Evolutionary conservation across 2,888 invertebrate genomes (phyloP).

Genomic region (Parthenolecanium corni): DNA sequence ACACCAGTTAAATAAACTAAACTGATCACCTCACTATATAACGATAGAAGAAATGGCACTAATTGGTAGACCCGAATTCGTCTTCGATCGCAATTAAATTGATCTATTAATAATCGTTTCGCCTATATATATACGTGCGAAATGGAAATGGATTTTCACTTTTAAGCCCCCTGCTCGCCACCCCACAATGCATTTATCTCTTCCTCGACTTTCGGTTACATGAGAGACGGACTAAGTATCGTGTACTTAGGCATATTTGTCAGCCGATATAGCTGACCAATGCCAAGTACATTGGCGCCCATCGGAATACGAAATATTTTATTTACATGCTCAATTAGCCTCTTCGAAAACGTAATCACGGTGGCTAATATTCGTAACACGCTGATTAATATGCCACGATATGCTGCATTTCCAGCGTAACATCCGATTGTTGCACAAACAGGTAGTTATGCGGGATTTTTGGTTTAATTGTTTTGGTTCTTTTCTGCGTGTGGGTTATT

Average conservation of each 20-base stretch:
- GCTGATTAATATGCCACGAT: slow-evolving; percentile 13
- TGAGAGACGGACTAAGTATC: too few relatives aligned
- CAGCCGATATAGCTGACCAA: not conserved
- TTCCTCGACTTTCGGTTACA: not conserved
- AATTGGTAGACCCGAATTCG: too few relatives aligned
- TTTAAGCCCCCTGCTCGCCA: slow-evolving; percentile 5
- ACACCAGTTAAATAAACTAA: too few relatives aligned
- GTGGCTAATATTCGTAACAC: not conserved
- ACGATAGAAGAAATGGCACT: too few relatives aligned
- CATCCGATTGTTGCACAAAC: slow-evolving; percentile 4
- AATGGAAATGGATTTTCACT: slow-evolving; percentile 22
- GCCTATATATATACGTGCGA: not conserved
- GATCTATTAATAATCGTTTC: slow-evolving; percentile 8
- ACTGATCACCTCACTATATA: too few relatives aligned
- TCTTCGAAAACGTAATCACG: not conserved
- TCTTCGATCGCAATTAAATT: slow-evolving; percentile 9
- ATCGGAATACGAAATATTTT: slow-evolving; percentile 12
- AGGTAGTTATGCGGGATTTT: too few relatives aligned
- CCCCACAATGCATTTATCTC: not conserved
- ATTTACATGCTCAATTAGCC: not conserved
- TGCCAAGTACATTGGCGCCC: slow-evolving; percentile 19
- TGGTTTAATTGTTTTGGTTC: too few relatives aligned
- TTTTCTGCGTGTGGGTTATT: too few relatives aligned
- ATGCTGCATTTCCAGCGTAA: not conserved
- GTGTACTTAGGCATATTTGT: not conserved